Percentiles rank a stretch among this genome's conserved stretches.
Evolutionary conservation across 2,888 invertebrate genomes (phyloP).

Genomic region (Petrolisthes cinctipes): DNA sequence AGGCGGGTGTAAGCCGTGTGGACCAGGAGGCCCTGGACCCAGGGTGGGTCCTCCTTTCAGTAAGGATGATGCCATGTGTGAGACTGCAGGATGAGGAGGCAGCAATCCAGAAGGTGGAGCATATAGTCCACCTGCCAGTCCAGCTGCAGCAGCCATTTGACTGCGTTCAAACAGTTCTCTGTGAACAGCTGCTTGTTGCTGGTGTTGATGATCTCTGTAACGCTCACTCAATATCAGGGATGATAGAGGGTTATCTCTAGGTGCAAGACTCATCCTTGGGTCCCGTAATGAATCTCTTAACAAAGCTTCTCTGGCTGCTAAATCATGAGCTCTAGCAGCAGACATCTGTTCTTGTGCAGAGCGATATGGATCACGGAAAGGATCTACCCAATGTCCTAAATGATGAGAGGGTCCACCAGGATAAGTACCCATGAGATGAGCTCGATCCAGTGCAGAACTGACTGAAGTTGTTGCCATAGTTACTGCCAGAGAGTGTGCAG

Average conservation of each 20-base stretch:
- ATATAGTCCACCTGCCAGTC: slow-evolving; percentile 37
- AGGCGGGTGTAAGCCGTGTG: slow-evolving; percentile 42
- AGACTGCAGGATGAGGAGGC: slow-evolving; percentile 46
- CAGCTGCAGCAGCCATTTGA: slow-evolving; percentile 31
- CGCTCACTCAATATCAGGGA: slow-evolving; percentile 62
- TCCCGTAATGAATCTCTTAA: slow-evolving; percentile 56
- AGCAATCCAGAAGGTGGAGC: slow-evolving; percentile 45
- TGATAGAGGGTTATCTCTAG: slow-evolving; percentile 60
- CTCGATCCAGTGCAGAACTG: slow-evolving; percentile 55
- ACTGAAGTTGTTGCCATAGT: slow-evolving; percentile 51
- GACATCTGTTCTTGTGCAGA: slow-evolving; percentile 48
- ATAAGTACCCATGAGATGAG: slow-evolving; percentile 44
- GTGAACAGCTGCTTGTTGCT: slow-evolving; percentile 40
- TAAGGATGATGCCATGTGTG: slow-evolving; percentile 51
- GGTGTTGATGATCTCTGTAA: slow-evolving; percentile 62
- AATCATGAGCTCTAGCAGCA: slow-evolving; percentile 41
- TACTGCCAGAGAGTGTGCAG: slow-evolving; percentile 54
- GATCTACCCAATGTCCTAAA: slow-evolving; percentile 57
- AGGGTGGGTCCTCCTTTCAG: slow-evolving; percentile 39
- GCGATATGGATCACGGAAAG: slow-evolving; percentile 63
- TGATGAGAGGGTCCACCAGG: slow-evolving; percentile 34
- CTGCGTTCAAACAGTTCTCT: slow-evolving; percentile 50
- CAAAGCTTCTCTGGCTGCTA: slow-evolving; percentile 51
- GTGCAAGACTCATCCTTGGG: slow-evolving; percentile 46
- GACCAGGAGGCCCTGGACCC: slow-evolving; percentile 50